phyloP scores from a whole-genome alignment of 1,140 invertebrate species.

The Drosophila repletoides region DNA sequence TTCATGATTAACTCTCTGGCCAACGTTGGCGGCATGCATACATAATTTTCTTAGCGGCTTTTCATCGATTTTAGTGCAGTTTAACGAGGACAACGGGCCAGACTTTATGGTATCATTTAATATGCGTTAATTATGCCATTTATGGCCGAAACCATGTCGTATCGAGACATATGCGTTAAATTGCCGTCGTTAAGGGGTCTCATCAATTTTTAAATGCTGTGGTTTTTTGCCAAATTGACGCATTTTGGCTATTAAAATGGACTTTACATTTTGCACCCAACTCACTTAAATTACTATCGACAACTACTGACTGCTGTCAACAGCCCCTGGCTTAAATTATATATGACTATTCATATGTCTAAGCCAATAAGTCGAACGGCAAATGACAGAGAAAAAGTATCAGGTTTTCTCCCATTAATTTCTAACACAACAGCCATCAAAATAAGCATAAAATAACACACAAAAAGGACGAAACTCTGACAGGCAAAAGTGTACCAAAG shows the following conservation, averaged over 20 bases:
- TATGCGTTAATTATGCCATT: slow-evolving; percentile 77
- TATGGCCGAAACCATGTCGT: slow-evolving; percentile 44
- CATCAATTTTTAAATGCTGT: slow-evolving; percentile 62
- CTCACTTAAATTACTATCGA: slow-evolving; percentile 30
- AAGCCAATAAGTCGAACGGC: slow-evolving; percentile 1
- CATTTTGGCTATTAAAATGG: slow-evolving; percentile 15
- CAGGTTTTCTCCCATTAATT: slow-evolving; percentile 27
- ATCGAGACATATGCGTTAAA: slow-evolving; percentile 58
- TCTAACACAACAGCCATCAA: slow-evolving; percentile 19
- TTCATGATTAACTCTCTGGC: slow-evolving; percentile 39
- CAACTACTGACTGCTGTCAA: slow-evolving; percentile 1
- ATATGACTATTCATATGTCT: not conserved
- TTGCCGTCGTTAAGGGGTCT: slow-evolving; percentile 65
- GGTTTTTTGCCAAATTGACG: slow-evolving; percentile 1
- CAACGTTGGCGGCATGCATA: slow-evolving; percentile 41
- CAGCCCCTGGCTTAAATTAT: slow-evolving; percentile 2
- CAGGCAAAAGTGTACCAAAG: slow-evolving; percentile 17
- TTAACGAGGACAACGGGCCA: slow-evolving; percentile 40
- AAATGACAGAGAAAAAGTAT: slow-evolving; percentile 16
- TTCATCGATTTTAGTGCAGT: slow-evolving; percentile 53
- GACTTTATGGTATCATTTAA: slow-evolving; percentile 73
- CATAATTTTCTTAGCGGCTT: slow-evolving; percentile 43
- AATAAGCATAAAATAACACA: slow-evolving; percentile 32
- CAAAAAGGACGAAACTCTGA: slow-evolving; percentile 1
- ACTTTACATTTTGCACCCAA: slow-evolving; percentile 24